A percentile compares a stretch with the other conserved stretches of the same genome.
phyloP scores from a whole-genome alignment of 2,113 vertebrate genomes.

The Lophochroa leadbeateri region DNA sequence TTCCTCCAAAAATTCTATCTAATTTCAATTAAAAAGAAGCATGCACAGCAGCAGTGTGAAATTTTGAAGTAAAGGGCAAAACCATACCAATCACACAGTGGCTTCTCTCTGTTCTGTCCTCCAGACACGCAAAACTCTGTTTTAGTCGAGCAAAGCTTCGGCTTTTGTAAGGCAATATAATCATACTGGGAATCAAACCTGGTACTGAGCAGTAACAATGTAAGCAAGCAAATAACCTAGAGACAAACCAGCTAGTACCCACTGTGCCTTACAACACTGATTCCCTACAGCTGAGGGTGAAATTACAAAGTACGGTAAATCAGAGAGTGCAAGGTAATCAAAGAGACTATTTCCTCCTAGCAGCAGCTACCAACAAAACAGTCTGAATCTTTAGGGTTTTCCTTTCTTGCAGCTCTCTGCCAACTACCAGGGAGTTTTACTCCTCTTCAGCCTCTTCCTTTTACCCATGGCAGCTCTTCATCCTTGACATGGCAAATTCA shows the following conservation, averaged over 20 bases:
- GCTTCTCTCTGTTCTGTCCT: neutral
- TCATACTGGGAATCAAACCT: neutral
- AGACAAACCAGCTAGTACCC: neutral
- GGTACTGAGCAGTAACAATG: neutral
- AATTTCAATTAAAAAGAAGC: neutral
- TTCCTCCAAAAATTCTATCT: neutral
- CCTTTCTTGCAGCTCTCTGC: neutral
- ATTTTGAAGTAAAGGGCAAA: neutral
- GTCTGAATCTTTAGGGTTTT: neutral
- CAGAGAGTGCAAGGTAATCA: neutral
- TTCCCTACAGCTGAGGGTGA: neutral
- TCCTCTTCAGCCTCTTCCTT: neutral
- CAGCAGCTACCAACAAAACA: neutral
- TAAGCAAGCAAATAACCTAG: neutral
- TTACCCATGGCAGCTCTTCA: neutral
- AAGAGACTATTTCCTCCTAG: neutral
- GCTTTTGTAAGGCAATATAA: neutral
- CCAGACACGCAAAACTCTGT: neutral
- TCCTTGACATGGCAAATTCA: neutral
- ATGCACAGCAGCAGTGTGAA: neutral
- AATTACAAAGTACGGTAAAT: neutral
- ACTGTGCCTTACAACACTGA: neutral
- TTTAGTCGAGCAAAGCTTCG: neutral
- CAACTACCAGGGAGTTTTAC: neutral
- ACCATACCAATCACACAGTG: neutral